Percentiles rank a stretch among this genome's conserved stretches.
These are phyloP conservation scores for Chrysemys picta DNA, from an alignment of 2,113 vertebrate species.

Conservation along the genomic window DNA sequence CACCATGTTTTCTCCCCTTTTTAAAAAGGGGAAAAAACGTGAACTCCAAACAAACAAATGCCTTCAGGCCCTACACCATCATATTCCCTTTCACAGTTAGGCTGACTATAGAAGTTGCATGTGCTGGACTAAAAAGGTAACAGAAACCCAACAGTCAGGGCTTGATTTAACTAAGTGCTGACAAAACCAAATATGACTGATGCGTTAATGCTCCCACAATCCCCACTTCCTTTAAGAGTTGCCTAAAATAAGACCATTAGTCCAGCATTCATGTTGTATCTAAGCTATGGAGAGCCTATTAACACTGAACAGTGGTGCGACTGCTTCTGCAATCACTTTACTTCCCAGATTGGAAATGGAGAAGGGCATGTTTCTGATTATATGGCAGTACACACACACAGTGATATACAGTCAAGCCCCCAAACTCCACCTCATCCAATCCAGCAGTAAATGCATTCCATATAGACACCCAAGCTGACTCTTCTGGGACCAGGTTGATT, in stretches of 20 bases:
- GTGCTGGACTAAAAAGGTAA: background rate
- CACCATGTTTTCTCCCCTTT: background rate
- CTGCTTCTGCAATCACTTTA: background rate
- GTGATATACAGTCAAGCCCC: background rate
- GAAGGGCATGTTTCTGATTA: constrained; percentile 35
- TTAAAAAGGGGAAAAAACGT: rapidly evolving
- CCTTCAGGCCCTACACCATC: background rate
- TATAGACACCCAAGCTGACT: background rate
- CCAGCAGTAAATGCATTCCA: background rate
- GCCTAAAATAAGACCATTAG: constrained; percentile 76
- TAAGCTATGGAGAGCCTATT: background rate
- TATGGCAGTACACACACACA: rapidly evolving
- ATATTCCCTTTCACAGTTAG: background rate
- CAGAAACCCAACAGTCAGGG: background rate
- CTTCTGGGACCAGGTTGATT: background rate
- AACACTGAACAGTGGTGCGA: background rate
- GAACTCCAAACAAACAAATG: background rate
- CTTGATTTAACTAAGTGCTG: background rate
- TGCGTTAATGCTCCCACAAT: background rate
- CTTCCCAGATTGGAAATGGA: background rate
- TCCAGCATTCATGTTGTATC: constrained; percentile 26
- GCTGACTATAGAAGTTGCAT: background rate
- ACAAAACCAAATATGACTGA: constrained; percentile 39
- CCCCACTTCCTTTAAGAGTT: constrained; percentile 35
- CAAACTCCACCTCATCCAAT: background rate